These are phyloP conservation scores for Halesus radiatus DNA, from an alignment of 1,140 invertebrate species.

Conservation along the genomic window DNA sequence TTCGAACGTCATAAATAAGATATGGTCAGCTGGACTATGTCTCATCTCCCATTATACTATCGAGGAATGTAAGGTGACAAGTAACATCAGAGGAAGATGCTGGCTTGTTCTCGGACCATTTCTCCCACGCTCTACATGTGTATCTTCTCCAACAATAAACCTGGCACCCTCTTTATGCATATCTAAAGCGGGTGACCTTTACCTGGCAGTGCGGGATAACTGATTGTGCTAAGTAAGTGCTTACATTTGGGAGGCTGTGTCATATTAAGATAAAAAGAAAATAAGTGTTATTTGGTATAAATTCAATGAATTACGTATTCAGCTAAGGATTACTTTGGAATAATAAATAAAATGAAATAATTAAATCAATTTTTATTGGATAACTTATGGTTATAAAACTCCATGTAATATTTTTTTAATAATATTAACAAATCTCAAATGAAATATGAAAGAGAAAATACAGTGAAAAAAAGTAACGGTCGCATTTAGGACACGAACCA, in stretches of 20 bases:
- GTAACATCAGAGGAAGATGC: not conserved
- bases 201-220: constrained; percentile 1
- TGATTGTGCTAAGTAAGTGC: not conserved
- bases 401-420: no score
- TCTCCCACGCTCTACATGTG: constrained; percentile 27
- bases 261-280: not conserved
- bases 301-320: no score
- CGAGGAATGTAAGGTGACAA: constrained; percentile 8
- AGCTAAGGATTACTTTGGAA: no score
- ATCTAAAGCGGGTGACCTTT: constrained; percentile 36
- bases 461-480: no score
- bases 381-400: no score
- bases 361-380: no score
- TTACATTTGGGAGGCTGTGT: not conserved
- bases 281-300: no score
- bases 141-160: constrained; percentile 9
- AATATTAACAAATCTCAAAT: no score
- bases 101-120: no score
- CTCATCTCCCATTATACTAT: not conserved
- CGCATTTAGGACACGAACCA: no score
- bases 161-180: not conserved
- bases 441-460: no score
- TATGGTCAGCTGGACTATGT: not conserved
- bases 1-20: constrained; percentile 20
- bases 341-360: no score